Percentiles rank a stretch among this genome's conserved stretches.
These are phyloP conservation scores for Cossypha caffra DNA, from an alignment of 2,797 vertebrate genomes.

Conservation along the genomic window DNA sequence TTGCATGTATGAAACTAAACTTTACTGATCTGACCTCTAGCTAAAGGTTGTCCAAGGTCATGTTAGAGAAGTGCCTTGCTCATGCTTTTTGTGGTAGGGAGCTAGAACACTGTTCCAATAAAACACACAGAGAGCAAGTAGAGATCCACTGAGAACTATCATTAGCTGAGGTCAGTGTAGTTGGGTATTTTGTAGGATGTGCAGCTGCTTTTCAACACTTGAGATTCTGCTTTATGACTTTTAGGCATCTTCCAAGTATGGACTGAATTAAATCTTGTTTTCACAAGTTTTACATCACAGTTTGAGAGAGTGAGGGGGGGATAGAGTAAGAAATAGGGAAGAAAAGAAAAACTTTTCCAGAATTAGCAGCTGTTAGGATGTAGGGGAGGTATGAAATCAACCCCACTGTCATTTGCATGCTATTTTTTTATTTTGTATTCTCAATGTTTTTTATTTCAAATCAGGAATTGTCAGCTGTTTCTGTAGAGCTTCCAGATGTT, in stretches of 20 bases:
- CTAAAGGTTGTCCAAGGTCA: neutral
- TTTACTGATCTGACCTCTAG: neutral
- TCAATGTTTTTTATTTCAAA: constrained; percentile 13
- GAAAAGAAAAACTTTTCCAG: neutral
- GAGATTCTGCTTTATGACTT: neutral
- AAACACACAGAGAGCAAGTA: neutral
- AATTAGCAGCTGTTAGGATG: neutral
- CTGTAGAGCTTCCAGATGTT: constrained; percentile 86
- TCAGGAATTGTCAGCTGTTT: constrained; percentile 81
- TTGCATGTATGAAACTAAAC: neutral
- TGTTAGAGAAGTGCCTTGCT: neutral
- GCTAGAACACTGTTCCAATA: neutral
- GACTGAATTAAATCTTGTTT: neutral
- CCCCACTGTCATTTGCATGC: neutral
- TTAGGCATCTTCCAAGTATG: neutral
- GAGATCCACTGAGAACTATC: neutral
- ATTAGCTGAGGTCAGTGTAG: neutral
- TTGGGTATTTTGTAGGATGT: neutral
- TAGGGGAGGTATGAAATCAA: neutral
- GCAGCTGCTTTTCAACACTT: neutral
- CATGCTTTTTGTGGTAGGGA: neutral
- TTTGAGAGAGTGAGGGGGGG: neutral
- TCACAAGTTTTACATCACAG: neutral
- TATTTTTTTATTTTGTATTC: neutral
- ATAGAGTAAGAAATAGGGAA: neutral